Conservation (phyloP, 2,888 invertebrate genomes). For the Entomobrya multifasciata region DNA sequence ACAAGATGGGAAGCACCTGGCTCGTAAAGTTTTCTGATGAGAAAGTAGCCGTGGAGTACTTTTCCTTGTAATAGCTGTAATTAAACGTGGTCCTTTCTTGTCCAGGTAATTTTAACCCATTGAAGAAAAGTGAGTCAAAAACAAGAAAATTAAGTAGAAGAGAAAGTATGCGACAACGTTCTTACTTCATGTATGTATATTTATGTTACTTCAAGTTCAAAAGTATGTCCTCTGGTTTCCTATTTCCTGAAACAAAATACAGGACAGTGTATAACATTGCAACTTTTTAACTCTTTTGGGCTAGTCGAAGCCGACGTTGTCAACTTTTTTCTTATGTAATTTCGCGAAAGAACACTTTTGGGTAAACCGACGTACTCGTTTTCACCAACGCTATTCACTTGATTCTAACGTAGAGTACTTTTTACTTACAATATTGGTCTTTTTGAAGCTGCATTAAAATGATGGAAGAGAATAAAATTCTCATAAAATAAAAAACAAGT, state of each 20-base stretch:
- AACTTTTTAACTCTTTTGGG: background rate
- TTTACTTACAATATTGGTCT: background rate
- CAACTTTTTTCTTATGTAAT: background rate
- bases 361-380: background rate
- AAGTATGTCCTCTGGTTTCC: background rate
- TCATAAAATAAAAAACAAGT: slow-evolving; percentile 15
- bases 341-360: background rate
- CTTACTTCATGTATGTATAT: too few species aligned
- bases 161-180: too few species aligned
- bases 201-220: too few species aligned
- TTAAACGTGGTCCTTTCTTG: background rate
- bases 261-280: background rate
- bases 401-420: background rate
- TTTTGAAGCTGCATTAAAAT: background rate
- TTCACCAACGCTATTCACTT: background rate
- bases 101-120: background rate
- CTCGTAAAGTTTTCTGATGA: background rate
- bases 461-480: slow-evolving; percentile 24
- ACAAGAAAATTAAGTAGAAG: too few species aligned
- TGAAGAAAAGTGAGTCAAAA: too few species aligned
- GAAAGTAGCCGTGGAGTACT: too few species aligned
- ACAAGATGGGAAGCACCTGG: too few species aligned
- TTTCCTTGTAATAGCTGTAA: background rate
- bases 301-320: background rate
- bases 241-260: background rate